A percentile compares a stretch with the other conserved stretches of the same genome.
Evolutionary conservation across 2,113 vertebrate genomes (phyloP).

Genomic region (Callospermophilus lateralis): DNA sequence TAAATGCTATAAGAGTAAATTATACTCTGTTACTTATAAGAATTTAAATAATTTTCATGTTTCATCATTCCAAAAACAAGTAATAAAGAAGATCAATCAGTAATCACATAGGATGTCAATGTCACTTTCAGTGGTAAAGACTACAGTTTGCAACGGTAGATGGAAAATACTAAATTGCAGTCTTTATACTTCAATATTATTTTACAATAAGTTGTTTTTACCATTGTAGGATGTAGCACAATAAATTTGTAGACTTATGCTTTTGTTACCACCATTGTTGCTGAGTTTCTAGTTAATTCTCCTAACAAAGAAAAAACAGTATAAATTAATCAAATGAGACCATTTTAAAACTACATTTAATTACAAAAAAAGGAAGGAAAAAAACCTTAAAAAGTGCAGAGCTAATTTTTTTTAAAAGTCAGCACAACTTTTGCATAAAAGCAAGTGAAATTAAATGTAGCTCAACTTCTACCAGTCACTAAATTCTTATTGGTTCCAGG

Average conservation of each 20-base stretch:
- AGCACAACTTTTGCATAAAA: conserved; percentile 50
- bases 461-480: neutral
- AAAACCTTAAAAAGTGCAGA: neutral
- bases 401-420: conserved; percentile 43
- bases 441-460: conserved; percentile 45
- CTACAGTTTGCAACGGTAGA: conserved; percentile 50
- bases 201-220: conserved; percentile 65
- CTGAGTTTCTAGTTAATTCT: conserved; percentile 52
- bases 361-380: conserved; percentile 23
- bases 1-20: neutral
- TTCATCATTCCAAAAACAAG: conserved; percentile 58
- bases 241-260: neutral
- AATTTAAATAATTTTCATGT: neutral
- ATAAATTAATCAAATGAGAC: conserved; percentile 40
- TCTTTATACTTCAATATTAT: conserved; percentile 36
- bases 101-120: neutral
- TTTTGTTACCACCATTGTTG: neutral
- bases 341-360: conserved; percentile 51
- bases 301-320: neutral
- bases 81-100: conserved; percentile 47
- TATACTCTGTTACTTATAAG: neutral
- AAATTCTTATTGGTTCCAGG: neutral
- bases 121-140: conserved; percentile 36
- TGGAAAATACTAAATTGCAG: conserved; percentile 4
- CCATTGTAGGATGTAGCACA: neutral